These are phyloP conservation scores for Eumerus sabulonum DNA, from an alignment of 2,888 invertebrate genomes.

Conservation along the genomic window DNA sequence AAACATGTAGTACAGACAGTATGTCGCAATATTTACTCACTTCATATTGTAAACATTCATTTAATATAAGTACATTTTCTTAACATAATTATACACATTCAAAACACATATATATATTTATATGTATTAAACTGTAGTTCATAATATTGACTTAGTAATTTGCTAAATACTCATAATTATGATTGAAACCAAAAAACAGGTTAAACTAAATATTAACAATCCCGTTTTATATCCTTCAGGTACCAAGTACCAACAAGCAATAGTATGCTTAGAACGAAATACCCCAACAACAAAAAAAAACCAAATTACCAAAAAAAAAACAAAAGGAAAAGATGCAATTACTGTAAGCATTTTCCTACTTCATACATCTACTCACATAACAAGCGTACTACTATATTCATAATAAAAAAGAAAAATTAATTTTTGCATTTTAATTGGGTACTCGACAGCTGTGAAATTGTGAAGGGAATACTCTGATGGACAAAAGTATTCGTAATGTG, in stretches of 20 bases:
- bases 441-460: too few relatives aligned
- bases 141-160: slow-evolving; percentile 39
- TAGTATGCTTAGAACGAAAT: slow-evolving; percentile 53
- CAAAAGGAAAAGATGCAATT: slow-evolving; percentile 49
- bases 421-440: neutral
- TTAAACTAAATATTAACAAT: slow-evolving; percentile 31
- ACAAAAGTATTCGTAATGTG: too few relatives aligned
- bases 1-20: slow-evolving; percentile 46
- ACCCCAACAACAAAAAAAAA: slow-evolving; percentile 12
- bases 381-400: slow-evolving; percentile 33
- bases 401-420: slow-evolving; percentile 51
- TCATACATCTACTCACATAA: slow-evolving; percentile 59
- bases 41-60: slow-evolving; percentile 49
- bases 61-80: slow-evolving; percentile 41
- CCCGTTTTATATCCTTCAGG: slow-evolving; percentile 60
- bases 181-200: slow-evolving; percentile 11
- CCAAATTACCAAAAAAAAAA: slow-evolving; percentile 24
- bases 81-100: slow-evolving; percentile 35
- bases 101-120: slow-evolving; percentile 30
- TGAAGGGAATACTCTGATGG: too few relatives aligned
- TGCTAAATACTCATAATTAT: slow-evolving; percentile 44
- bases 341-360: slow-evolving; percentile 60
- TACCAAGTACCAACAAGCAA: slow-evolving; percentile 63
- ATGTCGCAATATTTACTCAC: slow-evolving; percentile 55
- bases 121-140: slow-evolving; percentile 30